These are phyloP conservation scores for Adelges cooleyi DNA, from an alignment of 1,140 invertebrate species.

Conservation along the genomic window DNA sequence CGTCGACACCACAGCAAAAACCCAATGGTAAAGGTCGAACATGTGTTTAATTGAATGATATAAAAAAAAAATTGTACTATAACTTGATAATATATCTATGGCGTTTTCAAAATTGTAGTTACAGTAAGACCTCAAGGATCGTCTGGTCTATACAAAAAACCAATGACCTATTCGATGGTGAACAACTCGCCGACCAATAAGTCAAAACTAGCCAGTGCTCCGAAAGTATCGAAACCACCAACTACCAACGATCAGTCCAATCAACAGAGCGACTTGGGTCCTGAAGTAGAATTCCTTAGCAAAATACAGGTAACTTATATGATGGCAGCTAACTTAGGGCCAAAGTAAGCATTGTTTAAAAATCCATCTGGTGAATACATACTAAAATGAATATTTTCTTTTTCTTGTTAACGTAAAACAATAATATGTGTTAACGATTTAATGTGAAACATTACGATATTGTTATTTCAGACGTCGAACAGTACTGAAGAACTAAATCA, in stretches of 20 bases:
- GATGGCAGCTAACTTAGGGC: too few species aligned
- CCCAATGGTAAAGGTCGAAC: constrained; percentile 59
- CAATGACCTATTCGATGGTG: constrained; percentile 30
- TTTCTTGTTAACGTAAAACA: too few species aligned
- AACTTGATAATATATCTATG: too few species aligned
- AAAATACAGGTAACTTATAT: constrained; percentile 33
- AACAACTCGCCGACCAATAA: constrained; percentile 13
- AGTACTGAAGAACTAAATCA: constrained; percentile 90
- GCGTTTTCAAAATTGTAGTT: too few species aligned
- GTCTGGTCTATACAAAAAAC: constrained; percentile 39
- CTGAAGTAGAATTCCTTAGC: constrained; percentile 29
- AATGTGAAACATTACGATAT: too few species aligned
- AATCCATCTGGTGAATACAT: too few species aligned
- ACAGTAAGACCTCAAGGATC: constrained; percentile 37
- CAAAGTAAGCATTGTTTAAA: too few species aligned
- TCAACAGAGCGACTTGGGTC: constrained; percentile 15
- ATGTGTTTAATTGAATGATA: too few species aligned
- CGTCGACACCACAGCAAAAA: constrained; percentile 59
- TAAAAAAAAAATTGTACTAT: too few species aligned
- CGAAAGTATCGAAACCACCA: constrained; percentile 21
- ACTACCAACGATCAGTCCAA: background rate
- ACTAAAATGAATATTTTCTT: too few species aligned
- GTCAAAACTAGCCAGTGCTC: constrained; percentile 27
- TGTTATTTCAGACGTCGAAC: constrained; percentile 59
- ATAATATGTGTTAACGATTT: too few species aligned